Evolutionary conservation across 2,797 vertebrate species (phyloP).

Genomic region (Acanthurus tractus): DNA sequence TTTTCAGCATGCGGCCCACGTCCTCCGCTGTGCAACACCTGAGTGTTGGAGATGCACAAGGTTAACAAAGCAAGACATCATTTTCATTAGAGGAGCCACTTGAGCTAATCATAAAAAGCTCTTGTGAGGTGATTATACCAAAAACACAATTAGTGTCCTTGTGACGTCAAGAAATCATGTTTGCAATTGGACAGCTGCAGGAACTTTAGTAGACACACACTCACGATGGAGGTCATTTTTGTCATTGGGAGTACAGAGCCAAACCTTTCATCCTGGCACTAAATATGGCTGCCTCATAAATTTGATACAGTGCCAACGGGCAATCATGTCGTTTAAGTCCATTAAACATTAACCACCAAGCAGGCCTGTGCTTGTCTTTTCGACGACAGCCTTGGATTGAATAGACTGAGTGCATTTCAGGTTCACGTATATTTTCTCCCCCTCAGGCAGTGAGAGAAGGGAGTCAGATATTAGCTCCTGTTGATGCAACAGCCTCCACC

Average conservation of each 20-base stretch:
- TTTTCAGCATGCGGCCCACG: slow-evolving; percentile 51
- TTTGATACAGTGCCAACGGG: slow-evolving; percentile 67
- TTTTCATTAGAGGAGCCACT: slow-evolving; percentile 78
- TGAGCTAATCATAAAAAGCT: slow-evolving; percentile 74
- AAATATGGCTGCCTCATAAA: slow-evolving; percentile 67
- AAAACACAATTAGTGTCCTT: slow-evolving; percentile 73
- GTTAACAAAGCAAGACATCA: slow-evolving; percentile 82
- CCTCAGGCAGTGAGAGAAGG: slow-evolving; percentile 46
- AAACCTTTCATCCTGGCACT: slow-evolving; percentile 56
- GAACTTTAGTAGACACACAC: slow-evolving; percentile 39
- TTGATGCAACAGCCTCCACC: slow-evolving; percentile 64
- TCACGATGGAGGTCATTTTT: slow-evolving; percentile 67
- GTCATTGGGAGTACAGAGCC: slow-evolving; percentile 60
- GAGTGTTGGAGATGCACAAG: slow-evolving; percentile 68
- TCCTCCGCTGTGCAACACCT: slow-evolving; percentile 66
- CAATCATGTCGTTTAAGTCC: slow-evolving; percentile 77
- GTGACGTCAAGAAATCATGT: slow-evolving; percentile 66
- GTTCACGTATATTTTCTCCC: slow-evolving; percentile 53
- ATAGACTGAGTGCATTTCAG: slow-evolving; percentile 47
- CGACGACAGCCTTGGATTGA: slow-evolving; percentile 49
- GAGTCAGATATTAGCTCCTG: slow-evolving; percentile 63
- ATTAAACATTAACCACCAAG: slow-evolving; percentile 75
- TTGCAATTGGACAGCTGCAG: slow-evolving; percentile 60
- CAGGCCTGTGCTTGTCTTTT: slow-evolving; percentile 56
- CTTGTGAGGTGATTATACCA: slow-evolving; percentile 78